Evolutionary conservation across 2,113 vertebrate species (phyloP).

Genomic region (Bostrychus sinensis): DNA sequence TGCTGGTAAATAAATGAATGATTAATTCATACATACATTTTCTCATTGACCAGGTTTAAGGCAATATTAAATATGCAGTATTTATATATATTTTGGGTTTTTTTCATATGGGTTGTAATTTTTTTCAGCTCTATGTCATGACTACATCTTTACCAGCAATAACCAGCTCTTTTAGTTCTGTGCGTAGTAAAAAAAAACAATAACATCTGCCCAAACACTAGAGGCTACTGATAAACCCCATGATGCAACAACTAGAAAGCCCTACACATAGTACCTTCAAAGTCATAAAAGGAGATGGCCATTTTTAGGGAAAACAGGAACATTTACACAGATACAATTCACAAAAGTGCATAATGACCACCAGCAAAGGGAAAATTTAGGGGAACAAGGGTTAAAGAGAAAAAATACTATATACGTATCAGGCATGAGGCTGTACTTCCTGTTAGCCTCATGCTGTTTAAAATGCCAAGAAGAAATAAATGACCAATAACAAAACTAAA

Average conservation of each 20-base stretch:
- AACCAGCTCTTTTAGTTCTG: not conserved
- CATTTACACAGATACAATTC: constrained; percentile 71
- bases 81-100: not conserved
- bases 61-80: not conserved
- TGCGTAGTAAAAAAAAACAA: not conserved
- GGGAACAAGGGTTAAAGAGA: constrained; percentile 24
- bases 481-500: constrained; percentile 38
- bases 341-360: constrained; percentile 78
- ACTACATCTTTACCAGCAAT: not conserved
- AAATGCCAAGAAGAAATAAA: constrained; percentile 51
- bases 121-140: not conserved
- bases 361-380: constrained; percentile 33
- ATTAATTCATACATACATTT: not conserved
- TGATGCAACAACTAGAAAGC: constrained; percentile 33
- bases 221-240: not conserved
- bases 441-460: constrained; percentile 46
- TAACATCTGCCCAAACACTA: not conserved
- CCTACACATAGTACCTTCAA: constrained; percentile 65
- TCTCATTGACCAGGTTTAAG: not conserved
- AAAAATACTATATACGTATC: constrained; percentile 40
- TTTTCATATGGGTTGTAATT: not conserved
- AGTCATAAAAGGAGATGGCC: constrained; percentile 45
- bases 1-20: too few species aligned
- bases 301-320: constrained; percentile 52
- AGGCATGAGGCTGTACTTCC: constrained; percentile 52